Conservation (phyloP, 2,797 vertebrate genomes). For the Hafferia zeledoni region DNA sequence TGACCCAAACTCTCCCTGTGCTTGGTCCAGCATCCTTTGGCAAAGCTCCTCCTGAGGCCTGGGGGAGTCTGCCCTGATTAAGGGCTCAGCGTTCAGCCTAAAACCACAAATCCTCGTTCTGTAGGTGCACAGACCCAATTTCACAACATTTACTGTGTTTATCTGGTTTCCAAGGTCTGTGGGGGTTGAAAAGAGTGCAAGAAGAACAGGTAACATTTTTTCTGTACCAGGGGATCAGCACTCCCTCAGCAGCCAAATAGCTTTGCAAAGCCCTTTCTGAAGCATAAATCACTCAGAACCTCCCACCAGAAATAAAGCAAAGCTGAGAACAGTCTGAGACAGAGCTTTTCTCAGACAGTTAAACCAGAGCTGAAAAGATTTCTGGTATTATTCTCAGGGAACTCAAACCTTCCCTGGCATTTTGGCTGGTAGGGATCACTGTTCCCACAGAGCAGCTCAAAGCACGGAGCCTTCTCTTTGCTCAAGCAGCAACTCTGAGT, state of each 20-base stretch:
- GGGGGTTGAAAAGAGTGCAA: background rate
- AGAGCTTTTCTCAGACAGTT: background rate
- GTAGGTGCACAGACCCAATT: slow-evolving; percentile 31
- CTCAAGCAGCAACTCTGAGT: background rate
- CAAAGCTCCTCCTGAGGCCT: slow-evolving; percentile 50
- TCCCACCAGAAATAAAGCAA: background rate
- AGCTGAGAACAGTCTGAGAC: background rate
- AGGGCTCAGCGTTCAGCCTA: slow-evolving; percentile 33
- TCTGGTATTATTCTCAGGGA: background rate
- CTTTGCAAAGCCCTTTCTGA: background rate
- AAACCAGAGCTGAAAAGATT: background rate
- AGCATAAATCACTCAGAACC: background rate
- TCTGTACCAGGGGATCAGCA: background rate
- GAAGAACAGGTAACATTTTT: background rate
- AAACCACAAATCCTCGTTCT: slow-evolving; percentile 24
- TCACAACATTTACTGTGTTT: background rate
- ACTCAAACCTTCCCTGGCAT: background rate
- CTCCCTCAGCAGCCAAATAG: background rate
- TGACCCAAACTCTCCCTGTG: slow-evolving; percentile 58
- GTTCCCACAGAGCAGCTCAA: background rate
- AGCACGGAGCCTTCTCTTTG: background rate
- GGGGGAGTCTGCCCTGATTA: slow-evolving; percentile 64
- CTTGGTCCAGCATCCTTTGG: slow-evolving; percentile 67
- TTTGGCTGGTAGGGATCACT: background rate
- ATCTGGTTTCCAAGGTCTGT: background rate